A percentile compares a stretch with the other conserved stretches of the same genome.
Evolutionary conservation across 2,888 invertebrate genomes (phyloP).

Genomic region (Caenorhabditis parvicauda): DNA sequence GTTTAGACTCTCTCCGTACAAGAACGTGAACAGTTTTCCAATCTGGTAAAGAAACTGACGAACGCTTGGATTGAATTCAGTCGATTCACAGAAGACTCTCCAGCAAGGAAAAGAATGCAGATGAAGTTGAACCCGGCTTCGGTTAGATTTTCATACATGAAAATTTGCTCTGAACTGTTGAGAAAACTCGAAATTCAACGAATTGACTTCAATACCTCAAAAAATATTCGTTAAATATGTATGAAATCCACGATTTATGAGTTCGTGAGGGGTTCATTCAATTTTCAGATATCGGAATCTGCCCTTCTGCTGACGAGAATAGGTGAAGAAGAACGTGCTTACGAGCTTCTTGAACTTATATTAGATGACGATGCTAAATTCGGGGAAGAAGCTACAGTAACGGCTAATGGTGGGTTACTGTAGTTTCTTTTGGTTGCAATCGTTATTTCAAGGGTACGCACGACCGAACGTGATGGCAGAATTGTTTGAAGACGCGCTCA

Average conservation of each 20-base stretch:
- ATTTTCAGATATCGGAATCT: slow-evolving; percentile 36
- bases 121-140: slow-evolving; percentile 30
- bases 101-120: slow-evolving; percentile 23
- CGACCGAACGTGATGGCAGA: slow-evolving; percentile 24
- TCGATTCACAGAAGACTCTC: slow-evolving; percentile 34
- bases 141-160: too few relatives aligned
- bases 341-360: slow-evolving; percentile 33
- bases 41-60: slow-evolving; percentile 32
- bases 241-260: background rate
- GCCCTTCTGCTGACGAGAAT: slow-evolving; percentile 35
- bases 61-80: slow-evolving; percentile 46
- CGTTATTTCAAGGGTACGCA: slow-evolving; percentile 8
- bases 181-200: background rate
- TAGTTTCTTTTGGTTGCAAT: slow-evolving; percentile 3
- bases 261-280: background rate
- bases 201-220: too few relatives aligned
- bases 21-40: slow-evolving; percentile 34
- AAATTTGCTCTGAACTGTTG: too few relatives aligned
- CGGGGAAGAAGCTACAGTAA: slow-evolving; percentile 37
- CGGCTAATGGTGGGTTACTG: too few relatives aligned
- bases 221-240: too few relatives aligned
- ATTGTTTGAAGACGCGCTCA: slow-evolving; percentile 36
- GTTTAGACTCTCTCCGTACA: slow-evolving; percentile 30
- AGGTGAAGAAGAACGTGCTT: slow-evolving; percentile 36
- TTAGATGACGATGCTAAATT: slow-evolving; percentile 21